A percentile compares a stretch with the other conserved stretches of the same genome.
Conservation (phyloP, 2,888 invertebrate genomes). For the Isoperla grammatica region DNA sequence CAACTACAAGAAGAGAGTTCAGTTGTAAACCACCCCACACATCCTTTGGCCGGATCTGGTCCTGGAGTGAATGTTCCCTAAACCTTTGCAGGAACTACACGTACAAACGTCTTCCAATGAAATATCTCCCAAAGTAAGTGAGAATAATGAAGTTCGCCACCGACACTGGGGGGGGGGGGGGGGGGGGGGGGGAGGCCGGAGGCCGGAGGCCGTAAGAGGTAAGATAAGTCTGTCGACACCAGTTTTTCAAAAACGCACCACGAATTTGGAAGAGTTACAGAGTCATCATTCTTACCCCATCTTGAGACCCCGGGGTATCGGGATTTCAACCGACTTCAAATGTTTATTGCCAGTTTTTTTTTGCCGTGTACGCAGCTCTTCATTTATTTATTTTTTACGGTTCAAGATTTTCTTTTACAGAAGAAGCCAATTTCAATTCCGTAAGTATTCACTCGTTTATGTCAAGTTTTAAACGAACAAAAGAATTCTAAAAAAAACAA, state of each 20-base stretch:
- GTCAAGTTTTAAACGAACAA: not conserved
- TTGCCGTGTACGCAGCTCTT: not conserved
- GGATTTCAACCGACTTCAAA: no score
- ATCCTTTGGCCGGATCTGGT: no score
- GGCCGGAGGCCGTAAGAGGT: not conserved
- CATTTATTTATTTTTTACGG: slow-evolving; percentile 11
- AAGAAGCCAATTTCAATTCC: slow-evolving; percentile 14
- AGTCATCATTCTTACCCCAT: not conserved
- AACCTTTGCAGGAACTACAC: slow-evolving; percentile 6
- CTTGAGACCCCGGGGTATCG: no score
- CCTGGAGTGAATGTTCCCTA: not conserved
- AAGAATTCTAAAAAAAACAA: not conserved
- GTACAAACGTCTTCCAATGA: slow-evolving; percentile 22
- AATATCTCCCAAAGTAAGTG: not conserved
- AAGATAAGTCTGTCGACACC: not conserved
- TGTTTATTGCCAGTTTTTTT: no score
- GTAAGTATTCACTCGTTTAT: not conserved
- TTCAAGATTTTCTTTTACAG: not conserved
- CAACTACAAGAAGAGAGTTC: no score
- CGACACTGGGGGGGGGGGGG: not conserved
- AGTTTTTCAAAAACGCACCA: not conserved
- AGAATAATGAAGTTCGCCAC: not conserved
- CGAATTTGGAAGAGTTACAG: not conserved
- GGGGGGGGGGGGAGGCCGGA: no score
- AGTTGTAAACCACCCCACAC: no score